phyloP scores from a whole-genome alignment of 2,888 invertebrate genomes.

The Tyria jacobaeae region DNA sequence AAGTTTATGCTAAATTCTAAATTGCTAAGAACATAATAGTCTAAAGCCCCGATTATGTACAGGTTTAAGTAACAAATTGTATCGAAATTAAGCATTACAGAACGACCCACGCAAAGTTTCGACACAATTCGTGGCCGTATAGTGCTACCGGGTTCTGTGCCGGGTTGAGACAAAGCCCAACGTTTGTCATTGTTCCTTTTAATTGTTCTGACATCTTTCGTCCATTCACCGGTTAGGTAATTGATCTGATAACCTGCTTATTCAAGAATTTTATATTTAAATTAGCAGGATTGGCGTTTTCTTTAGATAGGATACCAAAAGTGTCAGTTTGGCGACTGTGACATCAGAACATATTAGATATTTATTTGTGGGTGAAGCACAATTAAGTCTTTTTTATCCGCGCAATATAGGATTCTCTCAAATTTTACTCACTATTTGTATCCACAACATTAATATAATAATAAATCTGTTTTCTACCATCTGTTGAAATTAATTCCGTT shows the following conservation, averaged over 20 bases:
- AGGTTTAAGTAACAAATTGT: conserved; percentile 44
- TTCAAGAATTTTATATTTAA: conserved; percentile 5
- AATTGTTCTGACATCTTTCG: conserved; percentile 57
- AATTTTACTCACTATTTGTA: too few species aligned
- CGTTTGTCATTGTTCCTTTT: conserved; percentile 53
- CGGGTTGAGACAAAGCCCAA: conserved; percentile 48
- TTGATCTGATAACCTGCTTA: conserved; percentile 27
- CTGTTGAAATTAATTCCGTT: too few species aligned
- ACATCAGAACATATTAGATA: background rate
- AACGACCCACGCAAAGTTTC: conserved; percentile 51
- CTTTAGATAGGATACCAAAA: background rate
- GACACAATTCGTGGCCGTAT: conserved; percentile 47
- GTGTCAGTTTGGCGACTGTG: background rate
- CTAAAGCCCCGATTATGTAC: conserved; percentile 29
- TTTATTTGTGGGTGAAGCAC: background rate
- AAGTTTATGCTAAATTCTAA: conserved; percentile 12
- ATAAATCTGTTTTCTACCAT: too few species aligned
- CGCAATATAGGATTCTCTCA: too few species aligned
- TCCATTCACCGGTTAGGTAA: conserved; percentile 53
- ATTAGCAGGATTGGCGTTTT: background rate
- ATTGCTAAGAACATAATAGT: conserved; percentile 17
- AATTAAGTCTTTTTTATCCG: background rate
- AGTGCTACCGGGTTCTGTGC: conserved; percentile 60
- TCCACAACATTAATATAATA: too few species aligned
- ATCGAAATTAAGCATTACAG: conserved; percentile 49